phyloP scores from a whole-genome alignment of 2,797 vertebrate species.

The Oreochromis mossambicus region DNA sequence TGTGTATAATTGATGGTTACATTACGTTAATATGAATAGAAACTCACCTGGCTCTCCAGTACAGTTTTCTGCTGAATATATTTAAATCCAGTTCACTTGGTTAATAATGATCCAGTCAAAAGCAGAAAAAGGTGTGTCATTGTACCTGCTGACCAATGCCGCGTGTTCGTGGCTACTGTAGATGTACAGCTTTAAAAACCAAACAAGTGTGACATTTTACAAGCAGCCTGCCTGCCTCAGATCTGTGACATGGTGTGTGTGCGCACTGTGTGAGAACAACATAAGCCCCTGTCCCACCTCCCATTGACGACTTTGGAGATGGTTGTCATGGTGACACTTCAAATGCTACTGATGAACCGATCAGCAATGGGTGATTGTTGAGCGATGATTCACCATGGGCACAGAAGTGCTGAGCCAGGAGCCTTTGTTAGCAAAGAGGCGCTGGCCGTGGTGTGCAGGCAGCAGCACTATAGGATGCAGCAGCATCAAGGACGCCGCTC shows the following conservation, averaged over 20 bases:
- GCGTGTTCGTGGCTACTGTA: not conserved
- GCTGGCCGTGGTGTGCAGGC: not conserved
- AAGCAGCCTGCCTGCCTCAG: slow-evolving; percentile 10
- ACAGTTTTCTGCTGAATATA: not conserved
- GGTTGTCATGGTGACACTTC: slow-evolving; percentile 84
- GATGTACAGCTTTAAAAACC: not conserved
- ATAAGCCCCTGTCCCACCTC: slow-evolving; percentile 29
- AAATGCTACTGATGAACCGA: slow-evolving; percentile 74
- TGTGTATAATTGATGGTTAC: not conserved
- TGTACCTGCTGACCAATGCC: not conserved
- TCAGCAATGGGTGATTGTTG: slow-evolving; percentile 53
- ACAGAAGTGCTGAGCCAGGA: not conserved
- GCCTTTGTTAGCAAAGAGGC: not conserved
- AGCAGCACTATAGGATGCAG: slow-evolving; percentile 26
- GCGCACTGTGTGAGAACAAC: not conserved
- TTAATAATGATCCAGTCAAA: not conserved
- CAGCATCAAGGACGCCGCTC: slow-evolving; percentile 36
- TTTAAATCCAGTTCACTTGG: not conserved
- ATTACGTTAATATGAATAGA: not conserved
- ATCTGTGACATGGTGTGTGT: not conserved
- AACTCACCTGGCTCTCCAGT: not conserved
- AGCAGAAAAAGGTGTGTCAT: not conserved
- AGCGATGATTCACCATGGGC: slow-evolving; percentile 45
- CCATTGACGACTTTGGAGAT: slow-evolving; percentile 58
- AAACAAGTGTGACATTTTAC: not conserved